Evolutionary conservation across 2,888 invertebrate genomes (phyloP).

Genomic region (Notodonta dromedarius): DNA sequence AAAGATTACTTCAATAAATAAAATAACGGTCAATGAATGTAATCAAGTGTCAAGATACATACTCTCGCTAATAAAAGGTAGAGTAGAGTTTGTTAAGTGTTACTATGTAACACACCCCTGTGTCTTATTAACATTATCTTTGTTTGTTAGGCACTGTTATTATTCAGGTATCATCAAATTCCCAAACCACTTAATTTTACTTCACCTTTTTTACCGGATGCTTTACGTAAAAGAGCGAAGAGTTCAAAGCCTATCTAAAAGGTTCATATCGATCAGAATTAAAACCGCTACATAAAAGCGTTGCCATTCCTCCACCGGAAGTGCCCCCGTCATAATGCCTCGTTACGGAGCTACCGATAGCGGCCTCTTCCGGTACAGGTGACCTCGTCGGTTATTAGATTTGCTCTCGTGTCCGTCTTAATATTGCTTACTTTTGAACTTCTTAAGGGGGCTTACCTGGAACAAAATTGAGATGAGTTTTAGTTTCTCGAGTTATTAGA

Average conservation of each 20-base stretch:
- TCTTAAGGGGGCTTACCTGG: slow-evolving; percentile 29
- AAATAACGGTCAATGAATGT: no score
- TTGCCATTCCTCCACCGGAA: slow-evolving; percentile 21
- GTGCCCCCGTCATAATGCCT: slow-evolving; percentile 13
- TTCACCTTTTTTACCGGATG: not conserved
- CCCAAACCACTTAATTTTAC: no score
- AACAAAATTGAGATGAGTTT: slow-evolving; percentile 23
- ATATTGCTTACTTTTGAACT: slow-evolving; percentile 16
- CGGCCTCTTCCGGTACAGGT: slow-evolving; percentile 26
- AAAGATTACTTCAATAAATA: no score
- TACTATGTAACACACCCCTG: no score
- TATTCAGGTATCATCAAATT: no score
- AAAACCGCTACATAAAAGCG: slow-evolving; percentile 9
- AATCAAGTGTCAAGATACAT: no score
- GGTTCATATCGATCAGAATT: slow-evolving; percentile 5
- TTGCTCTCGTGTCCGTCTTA: slow-evolving; percentile 16
- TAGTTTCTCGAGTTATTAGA: not conserved
- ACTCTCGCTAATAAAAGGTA: no score
- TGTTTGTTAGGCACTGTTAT: no score
- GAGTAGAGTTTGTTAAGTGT: no score
- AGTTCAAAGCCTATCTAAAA: slow-evolving; percentile 7
- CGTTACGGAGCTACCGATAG: slow-evolving; percentile 12
- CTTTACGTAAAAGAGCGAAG: not conserved
- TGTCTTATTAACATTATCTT: no score
- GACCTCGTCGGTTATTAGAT: slow-evolving; percentile 29